Base-by-base conservation (phyloP, 2,797 vertebrate species). In the Okamejei kenojei region DNA sequence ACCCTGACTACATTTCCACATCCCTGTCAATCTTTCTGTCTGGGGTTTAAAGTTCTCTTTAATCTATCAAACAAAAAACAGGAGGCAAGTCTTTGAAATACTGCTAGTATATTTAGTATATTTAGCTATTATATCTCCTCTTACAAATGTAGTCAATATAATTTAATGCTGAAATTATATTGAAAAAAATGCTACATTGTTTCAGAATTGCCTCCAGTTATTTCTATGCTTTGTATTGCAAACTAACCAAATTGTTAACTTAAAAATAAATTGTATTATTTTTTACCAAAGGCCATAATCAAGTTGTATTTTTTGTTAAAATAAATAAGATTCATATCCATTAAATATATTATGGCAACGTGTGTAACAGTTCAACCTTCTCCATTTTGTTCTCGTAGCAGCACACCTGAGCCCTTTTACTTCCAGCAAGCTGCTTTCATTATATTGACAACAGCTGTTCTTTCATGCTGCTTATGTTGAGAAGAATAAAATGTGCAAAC, bases 401-500 rank as follows among this genome's bases (percentile, higher is more conserved):
- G 45, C 29, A 91, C 65, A 35, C 90, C 90, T 74, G 90, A 91
- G 35, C 38, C 68, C 10, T 91, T 17, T 91, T 74, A 73, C 32
- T 74, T 21, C 23, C 90, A 91, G 32, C 68, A 73, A 91, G 68
- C 68, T 91, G 90, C 29, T 91, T 91, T 45, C 71, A 74, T 91
- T 68, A 29, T 91, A 35, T 74, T 45, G 10, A n/a, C n/a, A 91
- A 74, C 35, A 76, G 65, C 38, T 91, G 68, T 74, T 74, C 68
- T 91, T 54, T 91, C 90, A 76, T 76, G 45, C 26, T 76, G 23
- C 26, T 76, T 54, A 54, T 29, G 21, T 71, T 92, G 21, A 92
- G 76, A 92, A 23, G 17, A 92, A 92, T 92, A 71, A 92, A 54
- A 54, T 92, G 38, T 76, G 32, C 45, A 92, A 92, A n/a, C 1